Base-by-base conservation (phyloP, 2,888 invertebrate genomes). In the Branchipolynoe longqiensis region DNA sequence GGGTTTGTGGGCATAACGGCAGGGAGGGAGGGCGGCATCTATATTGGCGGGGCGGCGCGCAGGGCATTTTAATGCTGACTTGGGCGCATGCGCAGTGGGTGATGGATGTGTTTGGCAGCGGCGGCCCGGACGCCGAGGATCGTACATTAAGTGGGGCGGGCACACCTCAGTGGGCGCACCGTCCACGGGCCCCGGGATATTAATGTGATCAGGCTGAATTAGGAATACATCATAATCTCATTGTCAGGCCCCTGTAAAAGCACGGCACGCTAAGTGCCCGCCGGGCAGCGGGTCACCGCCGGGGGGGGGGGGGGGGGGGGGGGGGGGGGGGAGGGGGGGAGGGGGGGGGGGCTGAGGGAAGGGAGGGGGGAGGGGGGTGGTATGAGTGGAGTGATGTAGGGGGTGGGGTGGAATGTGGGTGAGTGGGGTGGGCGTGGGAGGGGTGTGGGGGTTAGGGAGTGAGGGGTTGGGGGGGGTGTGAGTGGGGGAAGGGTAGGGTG, bases 171-270 rank as follows among this genome's bases (percentile, higher is more conserved):
- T 69, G 69, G 69, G 14, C 69, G n/a, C 69, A 33, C 6, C 69
- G 36, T 69, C 41, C 54, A 54, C 78, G 78, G n/a, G 78, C 78
- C 78, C 22, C 22, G 78, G 78, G 78, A 48, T 78, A 78, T 78
- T 78, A 78, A 78, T 78, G 78, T 78, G 78, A 78, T 78, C 48
- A 78, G 31, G 78, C 48, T 78, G 78, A 78, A 78, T 78, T 78
- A 78, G 78, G 78, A 78, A 78, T 78, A 78, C 78, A 78, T 78
- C 78, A 78, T 78, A 78, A 78, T 78, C 78, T 78, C 78, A 78
- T 78, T 78, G 78, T 78, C 48, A 2, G 25, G 78, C 28, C 78
- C n/a, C n/a, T n/a, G 62, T 4, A 62, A 31, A 25, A 14, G 62
- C 62, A 31, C 62, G 62, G 4, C 62, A 28, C 62, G 48, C 8